Evolutionary conservation across 2,888 invertebrate genomes (phyloP), one percentile per base, ranked within the genome.

Genomic region (Mesorhabditis spiculigera): DNA sequence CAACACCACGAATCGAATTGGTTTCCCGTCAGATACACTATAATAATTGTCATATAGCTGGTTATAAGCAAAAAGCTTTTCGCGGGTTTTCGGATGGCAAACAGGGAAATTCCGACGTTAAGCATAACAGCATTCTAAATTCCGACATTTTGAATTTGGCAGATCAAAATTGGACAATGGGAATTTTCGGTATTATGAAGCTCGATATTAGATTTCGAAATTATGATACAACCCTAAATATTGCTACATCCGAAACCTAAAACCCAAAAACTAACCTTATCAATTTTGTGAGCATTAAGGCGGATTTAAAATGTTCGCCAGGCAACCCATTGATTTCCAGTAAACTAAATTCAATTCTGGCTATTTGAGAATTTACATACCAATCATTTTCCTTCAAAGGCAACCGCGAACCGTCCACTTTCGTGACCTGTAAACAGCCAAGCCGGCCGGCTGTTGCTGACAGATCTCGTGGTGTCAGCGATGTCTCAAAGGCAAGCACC

Each of bases 251-350:
- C 28, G 28, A 28, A 28, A 28, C 28, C 28, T 28, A 28, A 28
- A 28, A 28, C 28, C 28, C 28, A 28, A 28, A 28, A 28, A 28
- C 10, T 50, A 50, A 50, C 58, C 58, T 75, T 8, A 79, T 78
- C 41, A 79, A 69, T 63, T 76, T 78, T 4, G 79, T 79, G 5
- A 79, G 69, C 79, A 79, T 79, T 8, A 79, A 66, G 4, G 79
- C 78, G 8, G 76, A 76, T 66, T 76, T 78, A 69, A 79, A 79
- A 43, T 77, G 77, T 64, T 79, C 79, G 0, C 79, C 79, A 5
- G 75, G 67, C 5, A 74, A 45, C 42, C 75, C 76, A 67, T 79
- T 79, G 65, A 79, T 76, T 70, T 79, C 79, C 67, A 79, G 67
- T 0, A 79, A 73, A 65, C 79, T 79, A 70, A 66, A 78, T n/a